Evolutionary conservation across 1,140 invertebrate genomes (phyloP), one percentile per base, ranked within the genome.

Genomic region (Aphis gossypii): DNA sequence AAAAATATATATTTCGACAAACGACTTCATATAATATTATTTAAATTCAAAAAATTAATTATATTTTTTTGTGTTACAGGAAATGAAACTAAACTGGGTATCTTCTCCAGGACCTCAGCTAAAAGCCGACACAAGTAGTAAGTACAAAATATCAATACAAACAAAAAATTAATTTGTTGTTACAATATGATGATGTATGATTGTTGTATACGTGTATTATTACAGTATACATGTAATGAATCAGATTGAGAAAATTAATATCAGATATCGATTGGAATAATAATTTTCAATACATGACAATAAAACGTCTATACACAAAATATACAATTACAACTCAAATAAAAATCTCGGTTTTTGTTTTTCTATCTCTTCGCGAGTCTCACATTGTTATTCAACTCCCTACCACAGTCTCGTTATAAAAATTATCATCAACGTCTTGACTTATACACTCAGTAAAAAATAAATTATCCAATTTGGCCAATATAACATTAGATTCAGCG

Each of bases 71-170:
- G 38, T 86, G 44, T 98, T 99, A 93, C 98, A 99, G 96, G 99
- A 99, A 96, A 99, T 99, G 98, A 99, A 99, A 97, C 99, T 99
- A 94, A 99, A 99, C 96, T 99, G 99, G 99, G 99, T 98, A 95
- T 99, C 97, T 94, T 98, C 98, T 95, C 99, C 99, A 94, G 99
- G 98, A 94, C 99, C 99, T 96, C 98, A 99, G 95, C 98, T 98
- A 93, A 99, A 99, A 96, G 98, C 98, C 95, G 99, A 99, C 96
- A 99, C 99, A 51, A 99, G 98, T 96, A 99, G 99, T 95, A 98
- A 99, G 96, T 98, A 99, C 96, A 68, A 8, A 68, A 60, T 41
- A 41, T 51, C 11, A 87, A 38, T 87, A 87, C 30, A n/a, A 11
- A 18, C 60, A 18, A n/a, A n/a, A 4, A 4, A 21, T 76, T 76